Evolutionary conservation across 1,140 invertebrate species (phyloP).

Genomic region (Drosophila subpulchrella): DNA sequence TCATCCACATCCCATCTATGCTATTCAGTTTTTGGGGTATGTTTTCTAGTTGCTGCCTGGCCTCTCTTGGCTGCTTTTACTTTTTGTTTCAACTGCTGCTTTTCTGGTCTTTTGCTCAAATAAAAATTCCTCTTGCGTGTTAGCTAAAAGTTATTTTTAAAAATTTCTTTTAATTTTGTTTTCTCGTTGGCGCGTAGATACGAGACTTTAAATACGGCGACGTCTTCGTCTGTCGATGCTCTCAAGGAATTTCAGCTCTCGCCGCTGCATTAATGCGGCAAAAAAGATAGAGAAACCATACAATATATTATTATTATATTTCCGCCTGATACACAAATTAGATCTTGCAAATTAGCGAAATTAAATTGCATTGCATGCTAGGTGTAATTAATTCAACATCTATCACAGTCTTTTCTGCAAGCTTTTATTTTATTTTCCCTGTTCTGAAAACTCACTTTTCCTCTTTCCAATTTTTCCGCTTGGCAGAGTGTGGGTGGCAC

Average conservation of each 20-base stretch:
- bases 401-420: not conserved
- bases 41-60: conserved; percentile 23
- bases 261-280: conserved; percentile 26
- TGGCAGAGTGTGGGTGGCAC: conserved; percentile 7
- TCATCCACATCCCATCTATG: conserved; percentile 26
- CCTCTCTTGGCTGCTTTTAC: conserved; percentile 56
- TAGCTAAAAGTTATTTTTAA: conserved; percentile 85
- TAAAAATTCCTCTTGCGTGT: conserved; percentile 84
- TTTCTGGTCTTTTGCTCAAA: conserved; percentile 71
- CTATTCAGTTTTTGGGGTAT: conserved; percentile 43
- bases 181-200: conserved; percentile 59
- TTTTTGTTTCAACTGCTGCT: conserved; percentile 47
- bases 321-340: conserved; percentile 35
- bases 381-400: conserved; percentile 11
- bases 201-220: conserved; percentile 67
- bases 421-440: too few relatives aligned
- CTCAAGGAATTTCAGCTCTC: conserved; percentile 40
- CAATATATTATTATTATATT: conserved; percentile 27
- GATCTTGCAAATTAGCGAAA: conserved; percentile 18
- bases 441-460: not conserved
- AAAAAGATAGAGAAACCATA: not conserved
- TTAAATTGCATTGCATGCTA: conserved; percentile 9
- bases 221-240: conserved; percentile 33
- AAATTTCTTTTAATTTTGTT: conserved; percentile 79
- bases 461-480: conserved; percentile 5